phyloP scores from a whole-genome alignment of 1,140 invertebrate species.

The Meloidogyne floridensis region DNA sequence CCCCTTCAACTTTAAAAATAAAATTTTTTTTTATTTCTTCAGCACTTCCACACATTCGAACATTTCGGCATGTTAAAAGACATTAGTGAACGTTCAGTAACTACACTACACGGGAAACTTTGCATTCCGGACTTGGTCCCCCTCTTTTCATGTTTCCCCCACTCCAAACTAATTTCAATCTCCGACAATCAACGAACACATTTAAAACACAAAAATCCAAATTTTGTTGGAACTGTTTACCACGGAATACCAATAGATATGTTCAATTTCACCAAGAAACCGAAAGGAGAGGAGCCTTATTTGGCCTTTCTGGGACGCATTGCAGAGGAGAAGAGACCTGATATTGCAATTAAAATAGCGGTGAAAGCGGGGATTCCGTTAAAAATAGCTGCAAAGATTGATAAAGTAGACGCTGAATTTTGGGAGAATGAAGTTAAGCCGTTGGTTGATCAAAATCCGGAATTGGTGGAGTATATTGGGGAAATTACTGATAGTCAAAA shows the following conservation, averaged over 20 bases:
- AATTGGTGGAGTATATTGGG: conserved; percentile 29
- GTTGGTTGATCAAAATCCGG: not conserved
- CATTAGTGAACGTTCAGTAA: conserved; percentile 10
- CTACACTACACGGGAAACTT: conserved; percentile 16
- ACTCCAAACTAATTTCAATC: conserved; percentile 27
- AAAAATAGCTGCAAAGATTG: conserved; percentile 33
- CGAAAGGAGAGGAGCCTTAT: conserved; percentile 13
- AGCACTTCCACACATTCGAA: conserved; percentile 14
- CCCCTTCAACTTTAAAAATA: not conserved
- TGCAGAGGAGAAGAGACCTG: conserved; percentile 13
- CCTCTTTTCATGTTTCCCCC: conserved; percentile 22
- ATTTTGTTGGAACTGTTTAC: conserved; percentile 30
- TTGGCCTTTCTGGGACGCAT: conserved; percentile 33
- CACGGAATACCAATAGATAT: conserved; percentile 27
- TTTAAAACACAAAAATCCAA: not conserved
- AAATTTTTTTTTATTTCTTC: not conserved
- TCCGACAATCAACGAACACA: conserved; percentile 32
- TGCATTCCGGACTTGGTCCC: conserved; percentile 15
- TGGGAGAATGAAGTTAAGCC: conserved; percentile 22
- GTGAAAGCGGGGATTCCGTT: conserved; percentile 20
- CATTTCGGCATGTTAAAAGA: conserved; percentile 17
- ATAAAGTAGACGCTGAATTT: conserved; percentile 8
- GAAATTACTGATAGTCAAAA: conserved; percentile 33
- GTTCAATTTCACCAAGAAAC: conserved; percentile 1
- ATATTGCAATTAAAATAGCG: conserved; percentile 32